Conservation (phyloP, 2,888 invertebrate genomes). For the Tyria jacobaeae region DNA sequence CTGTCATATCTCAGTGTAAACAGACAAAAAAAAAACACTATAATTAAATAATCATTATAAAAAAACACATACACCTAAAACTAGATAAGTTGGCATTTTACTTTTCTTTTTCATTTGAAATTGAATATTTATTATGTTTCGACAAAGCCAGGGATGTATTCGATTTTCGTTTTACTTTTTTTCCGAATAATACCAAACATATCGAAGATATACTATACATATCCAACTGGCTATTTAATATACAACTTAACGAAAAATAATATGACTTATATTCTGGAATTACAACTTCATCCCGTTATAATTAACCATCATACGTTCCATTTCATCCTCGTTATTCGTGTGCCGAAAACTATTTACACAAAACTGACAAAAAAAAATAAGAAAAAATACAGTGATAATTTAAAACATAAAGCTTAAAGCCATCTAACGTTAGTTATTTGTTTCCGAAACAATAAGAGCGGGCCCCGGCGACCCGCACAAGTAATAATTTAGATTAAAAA, state of each 20-base stretch:
- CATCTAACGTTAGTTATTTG: slow-evolving; percentile 56
- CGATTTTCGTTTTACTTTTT: slow-evolving; percentile 21
- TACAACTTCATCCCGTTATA: slow-evolving; percentile 44
- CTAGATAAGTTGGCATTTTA: slow-evolving; percentile 72
- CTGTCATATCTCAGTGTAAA: slow-evolving; percentile 68
- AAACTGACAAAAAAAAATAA: slow-evolving; percentile 47
- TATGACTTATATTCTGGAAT: slow-evolving; percentile 58
- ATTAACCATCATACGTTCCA: slow-evolving; percentile 42
- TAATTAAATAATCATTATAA: slow-evolving; percentile 75
- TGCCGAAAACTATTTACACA: slow-evolving; percentile 60
- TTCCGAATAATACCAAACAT: slow-evolving; percentile 37
- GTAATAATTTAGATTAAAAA: slow-evolving; percentile 63
- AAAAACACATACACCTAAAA: slow-evolving; percentile 80
- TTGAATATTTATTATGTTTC: slow-evolving; percentile 29
- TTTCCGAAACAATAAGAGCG: slow-evolving; percentile 41
- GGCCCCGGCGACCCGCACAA: slow-evolving; percentile 39
- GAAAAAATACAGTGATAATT: slow-evolving; percentile 42
- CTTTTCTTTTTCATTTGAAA: slow-evolving; percentile 52
- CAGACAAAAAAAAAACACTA: slow-evolving; percentile 72
- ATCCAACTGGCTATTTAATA: slow-evolving; percentile 46
- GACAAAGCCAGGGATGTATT: slow-evolving; percentile 45
- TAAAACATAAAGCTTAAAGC: slow-evolving; percentile 67
- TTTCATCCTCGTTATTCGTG: slow-evolving; percentile 44
- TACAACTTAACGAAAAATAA: slow-evolving; percentile 57
- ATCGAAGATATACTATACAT: slow-evolving; percentile 25